Evolutionary conservation across 2,797 vertebrate genomes (phyloP).

Genomic region (Numenius phaeopus): DNA sequence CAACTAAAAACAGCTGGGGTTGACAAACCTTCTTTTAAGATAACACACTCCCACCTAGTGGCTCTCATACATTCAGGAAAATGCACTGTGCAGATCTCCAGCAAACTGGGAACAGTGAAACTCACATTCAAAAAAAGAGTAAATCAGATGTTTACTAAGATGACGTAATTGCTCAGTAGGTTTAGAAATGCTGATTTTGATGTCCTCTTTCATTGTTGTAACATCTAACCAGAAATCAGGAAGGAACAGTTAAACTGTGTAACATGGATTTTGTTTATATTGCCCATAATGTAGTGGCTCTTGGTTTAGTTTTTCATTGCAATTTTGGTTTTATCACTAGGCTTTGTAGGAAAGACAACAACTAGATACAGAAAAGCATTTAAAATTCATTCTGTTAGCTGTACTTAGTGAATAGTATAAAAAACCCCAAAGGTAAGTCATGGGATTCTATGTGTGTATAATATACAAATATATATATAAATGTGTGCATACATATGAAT

Average conservation of each 20-base stretch:
- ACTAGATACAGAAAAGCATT: neutral
- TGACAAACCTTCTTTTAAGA: neutral
- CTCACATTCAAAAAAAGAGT: accelerated
- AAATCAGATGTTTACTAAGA: neutral
- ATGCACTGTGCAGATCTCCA: neutral
- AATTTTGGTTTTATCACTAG: neutral
- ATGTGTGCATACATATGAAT: neutral
- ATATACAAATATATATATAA: neutral
- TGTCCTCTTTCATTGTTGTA: neutral
- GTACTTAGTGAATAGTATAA: neutral
- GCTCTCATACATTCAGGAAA: neutral
- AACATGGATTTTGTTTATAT: neutral
- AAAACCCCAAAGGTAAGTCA: neutral
- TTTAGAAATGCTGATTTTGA: neutral
- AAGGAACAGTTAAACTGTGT: neutral
- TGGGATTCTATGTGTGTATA: neutral
- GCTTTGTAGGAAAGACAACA: neutral
- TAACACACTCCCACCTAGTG: slow-evolving; percentile 64
- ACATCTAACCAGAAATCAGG: neutral
- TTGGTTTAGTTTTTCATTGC: neutral
- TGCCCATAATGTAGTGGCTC: neutral
- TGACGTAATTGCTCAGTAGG: neutral
- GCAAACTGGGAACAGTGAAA: neutral
- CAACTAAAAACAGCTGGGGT: accelerated
- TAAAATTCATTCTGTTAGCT: neutral